Conservation (phyloP, 2,888 invertebrate genomes). For the Cantharis rufa region DNA sequence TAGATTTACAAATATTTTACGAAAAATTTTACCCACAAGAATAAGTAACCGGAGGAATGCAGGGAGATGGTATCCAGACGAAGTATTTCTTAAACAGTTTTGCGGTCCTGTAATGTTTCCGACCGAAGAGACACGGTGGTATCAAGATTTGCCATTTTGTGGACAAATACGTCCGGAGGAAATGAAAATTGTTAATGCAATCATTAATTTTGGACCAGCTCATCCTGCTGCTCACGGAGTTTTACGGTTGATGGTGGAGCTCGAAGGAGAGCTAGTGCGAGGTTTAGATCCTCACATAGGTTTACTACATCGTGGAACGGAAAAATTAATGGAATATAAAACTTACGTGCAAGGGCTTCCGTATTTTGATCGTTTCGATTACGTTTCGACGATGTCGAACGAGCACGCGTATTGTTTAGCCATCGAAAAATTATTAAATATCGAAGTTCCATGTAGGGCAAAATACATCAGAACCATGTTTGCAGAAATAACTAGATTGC, state of each 20-base stretch:
- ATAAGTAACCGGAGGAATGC: slow-evolving; percentile 5
- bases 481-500: slow-evolving; percentile 70
- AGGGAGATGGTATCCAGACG: slow-evolving; percentile 70
- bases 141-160: slow-evolving; percentile 28
- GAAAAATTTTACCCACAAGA: not conserved
- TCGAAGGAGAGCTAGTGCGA: slow-evolving; percentile 82
- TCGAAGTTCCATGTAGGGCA: slow-evolving; percentile 73
- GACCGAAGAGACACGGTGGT: slow-evolving; percentile 52
- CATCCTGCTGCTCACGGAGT: slow-evolving; percentile 94
- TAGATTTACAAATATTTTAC: not conserved
- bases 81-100: slow-evolving; percentile 62
- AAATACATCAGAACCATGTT: slow-evolving; percentile 62
- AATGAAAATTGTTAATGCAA: slow-evolving; percentile 36
- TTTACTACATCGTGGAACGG: slow-evolving; percentile 84
- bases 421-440: slow-evolving; percentile 80
- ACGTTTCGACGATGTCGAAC: slow-evolving; percentile 82
- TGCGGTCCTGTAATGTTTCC: slow-evolving; percentile 63
- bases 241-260: slow-evolving; percentile 74
- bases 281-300: slow-evolving; percentile 86
- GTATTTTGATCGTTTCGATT: slow-evolving; percentile 86
- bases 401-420: slow-evolving; percentile 80
- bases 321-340: slow-evolving; percentile 88
- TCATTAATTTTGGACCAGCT: slow-evolving; percentile 85
- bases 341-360: slow-evolving; percentile 84
- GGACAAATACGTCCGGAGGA: slow-evolving; percentile 20